These are phyloP conservation scores for Chloropsis hardwickii DNA, from an alignment of 2,113 vertebrate genomes.

Conservation along the genomic window DNA sequence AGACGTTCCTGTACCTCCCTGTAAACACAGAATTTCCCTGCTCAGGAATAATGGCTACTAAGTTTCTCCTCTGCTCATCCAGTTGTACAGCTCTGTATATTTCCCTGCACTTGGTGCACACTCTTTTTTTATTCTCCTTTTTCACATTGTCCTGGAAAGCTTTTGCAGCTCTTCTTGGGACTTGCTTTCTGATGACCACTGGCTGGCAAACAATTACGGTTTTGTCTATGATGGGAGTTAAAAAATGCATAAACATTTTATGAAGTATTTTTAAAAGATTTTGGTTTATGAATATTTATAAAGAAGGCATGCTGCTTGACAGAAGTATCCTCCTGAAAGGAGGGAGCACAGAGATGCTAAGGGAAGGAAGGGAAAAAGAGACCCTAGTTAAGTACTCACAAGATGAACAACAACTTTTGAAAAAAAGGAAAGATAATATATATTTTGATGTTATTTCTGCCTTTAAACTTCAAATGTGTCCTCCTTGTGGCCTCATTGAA, in stretches of 20 bases:
- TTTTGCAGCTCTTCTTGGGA: not conserved
- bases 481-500: not conserved
- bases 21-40: not conserved
- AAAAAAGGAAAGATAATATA: not conserved
- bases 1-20: not conserved
- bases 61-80: not conserved
- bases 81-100: not conserved
- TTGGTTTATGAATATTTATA: not conserved
- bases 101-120: not conserved
- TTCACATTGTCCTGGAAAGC: not conserved
- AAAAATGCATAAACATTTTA: not conserved
- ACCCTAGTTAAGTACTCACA: not conserved
- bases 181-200: not conserved
- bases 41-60: not conserved
- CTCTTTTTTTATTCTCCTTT: not conserved
- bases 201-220: not conserved
- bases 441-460: not conserved
- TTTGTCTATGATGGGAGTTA: not conserved
- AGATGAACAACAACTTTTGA: not conserved
- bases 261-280: not conserved
- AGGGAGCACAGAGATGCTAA: not conserved
- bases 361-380: not conserved
- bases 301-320: not conserved
- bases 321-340: not conserved
- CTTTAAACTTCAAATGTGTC: not conserved